Evolutionary conservation across 1,140 invertebrate species (phyloP).

Genomic region (Brachionus manjavacas): DNA sequence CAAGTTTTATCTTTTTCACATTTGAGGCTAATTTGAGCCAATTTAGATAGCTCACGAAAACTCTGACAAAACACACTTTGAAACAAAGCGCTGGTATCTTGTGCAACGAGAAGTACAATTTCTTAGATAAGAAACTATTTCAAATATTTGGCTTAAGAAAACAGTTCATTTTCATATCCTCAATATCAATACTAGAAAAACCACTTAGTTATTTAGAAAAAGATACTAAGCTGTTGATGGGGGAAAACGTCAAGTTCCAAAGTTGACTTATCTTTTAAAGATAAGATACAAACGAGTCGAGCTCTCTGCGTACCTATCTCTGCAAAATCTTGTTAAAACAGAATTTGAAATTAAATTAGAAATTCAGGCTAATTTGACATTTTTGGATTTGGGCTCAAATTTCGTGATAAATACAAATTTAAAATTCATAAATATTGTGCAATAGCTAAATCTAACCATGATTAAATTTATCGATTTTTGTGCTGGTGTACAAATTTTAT

Average conservation of each 20-base stretch:
- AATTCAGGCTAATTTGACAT: neutral
- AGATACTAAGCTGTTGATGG: constrained; percentile 1
- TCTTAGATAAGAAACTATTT: constrained; percentile 6
- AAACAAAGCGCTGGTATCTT: neutral
- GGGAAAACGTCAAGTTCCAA: neutral
- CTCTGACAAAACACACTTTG: neutral
- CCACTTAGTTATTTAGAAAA: neutral
- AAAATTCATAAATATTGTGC: constrained; percentile 7
- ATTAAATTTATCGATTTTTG: constrained; percentile 28
- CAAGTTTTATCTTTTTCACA: constrained; percentile 4
- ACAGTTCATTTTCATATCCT: neutral
- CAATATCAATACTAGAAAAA: neutral
- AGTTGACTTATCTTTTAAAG: neutral
- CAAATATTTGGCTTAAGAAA: constrained; percentile 20
- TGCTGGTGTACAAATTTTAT: neutral
- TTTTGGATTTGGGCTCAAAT: neutral
- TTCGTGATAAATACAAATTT: neutral
- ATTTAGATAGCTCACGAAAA: constrained; percentile 18
- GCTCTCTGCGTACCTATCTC: too few relatives aligned
- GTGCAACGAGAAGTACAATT: constrained; percentile 1
- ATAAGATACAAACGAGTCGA: neutral
- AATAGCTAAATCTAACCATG: neutral
- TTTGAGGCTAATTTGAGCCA: neutral
- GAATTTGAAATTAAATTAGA: neutral
- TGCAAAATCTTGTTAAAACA: neutral